Base-by-base conservation (phyloP, 35 echinoderm and acorn worm genomes). In the Antedon bifida region DNA sequence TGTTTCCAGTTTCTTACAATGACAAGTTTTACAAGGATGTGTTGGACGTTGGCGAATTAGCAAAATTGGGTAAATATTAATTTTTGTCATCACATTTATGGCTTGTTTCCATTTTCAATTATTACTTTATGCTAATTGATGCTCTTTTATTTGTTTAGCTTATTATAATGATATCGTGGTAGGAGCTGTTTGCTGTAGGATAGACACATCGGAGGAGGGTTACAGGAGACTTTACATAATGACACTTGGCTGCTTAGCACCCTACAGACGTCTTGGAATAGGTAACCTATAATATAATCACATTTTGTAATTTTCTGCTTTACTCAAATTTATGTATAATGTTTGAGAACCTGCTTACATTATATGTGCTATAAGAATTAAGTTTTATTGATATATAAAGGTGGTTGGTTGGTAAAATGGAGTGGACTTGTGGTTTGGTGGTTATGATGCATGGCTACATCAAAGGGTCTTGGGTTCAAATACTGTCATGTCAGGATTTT, bases 1-100 rank as follows among this genome's bases (percentile, higher is more conserved):
- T 97, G 42, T 97, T 97, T 82, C 94, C 94, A 32, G 94, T 97
- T 10, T 92, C 87, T 16, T 97, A 97, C 84, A 97, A 97, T 88
- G 94, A 92, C 35, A 92, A 97, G 31, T 97, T 97, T 83, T 97
- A 97, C 85, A 97, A 97, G 79, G 94, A 97, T 90, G 90, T 97
- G 14, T 75, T 97, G 28, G 94, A 97, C 46, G 90, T 97, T 73
- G 94, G 94, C 35, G 94, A 97, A 85, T 83, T 97, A n/a, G 94
- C 94, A 76, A 97, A 97, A 92, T 85, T 97, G 83, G 90, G 94
- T 97, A 78, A 82, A 78, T 90, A n/a, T 32, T 5, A 32, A 30
- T 76, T 5, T 76, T 26, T 44, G 16, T 44, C 39, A 44, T 44
- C n/a, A n/a, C n/a, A n/a, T n/a, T n/a, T n/a, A n/a, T n/a, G n/a